phyloP scores from a whole-genome alignment of 1,140 invertebrate genomes.

The Lethocerus indicus region DNA sequence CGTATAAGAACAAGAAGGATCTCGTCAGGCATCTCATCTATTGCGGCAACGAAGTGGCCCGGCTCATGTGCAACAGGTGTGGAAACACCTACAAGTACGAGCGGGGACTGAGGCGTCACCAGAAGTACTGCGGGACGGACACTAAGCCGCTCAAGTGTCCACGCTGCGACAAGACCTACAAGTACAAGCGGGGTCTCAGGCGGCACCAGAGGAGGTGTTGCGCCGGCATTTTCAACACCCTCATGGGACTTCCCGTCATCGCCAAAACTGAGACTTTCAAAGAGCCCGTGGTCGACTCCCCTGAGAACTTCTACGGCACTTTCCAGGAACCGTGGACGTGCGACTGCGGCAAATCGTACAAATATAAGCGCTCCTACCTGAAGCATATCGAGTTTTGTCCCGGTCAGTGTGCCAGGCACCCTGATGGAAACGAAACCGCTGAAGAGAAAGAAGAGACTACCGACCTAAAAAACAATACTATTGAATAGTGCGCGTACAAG shows the following conservation, averaged over 20 bases:
- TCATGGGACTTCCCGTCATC: no score
- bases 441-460: no score
- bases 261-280: no score
- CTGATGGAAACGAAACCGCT: no score
- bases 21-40: constrained; percentile 7
- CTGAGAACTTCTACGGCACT: no score
- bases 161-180: constrained; percentile 21
- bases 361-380: constrained; percentile 1
- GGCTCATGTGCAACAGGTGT: constrained; percentile 16
- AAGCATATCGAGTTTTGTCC: neutral
- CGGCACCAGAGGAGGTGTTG: constrained; percentile 23
- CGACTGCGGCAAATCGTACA: constrained; percentile 5
- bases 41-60: constrained; percentile 5
- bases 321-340: no score
- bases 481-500: no score
- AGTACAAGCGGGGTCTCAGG: constrained; percentile 29
- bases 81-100: constrained; percentile 24
- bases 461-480: no score
- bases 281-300: no score
- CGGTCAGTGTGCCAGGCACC: no score
- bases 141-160: constrained; percentile 11
- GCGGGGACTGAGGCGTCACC: constrained; percentile 31
- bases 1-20: constrained; percentile 12
- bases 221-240: neutral
- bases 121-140: constrained; percentile 9